phyloP scores from a whole-genome alignment of 2,888 invertebrate genomes.

The Eupithecia subfuscata region DNA sequence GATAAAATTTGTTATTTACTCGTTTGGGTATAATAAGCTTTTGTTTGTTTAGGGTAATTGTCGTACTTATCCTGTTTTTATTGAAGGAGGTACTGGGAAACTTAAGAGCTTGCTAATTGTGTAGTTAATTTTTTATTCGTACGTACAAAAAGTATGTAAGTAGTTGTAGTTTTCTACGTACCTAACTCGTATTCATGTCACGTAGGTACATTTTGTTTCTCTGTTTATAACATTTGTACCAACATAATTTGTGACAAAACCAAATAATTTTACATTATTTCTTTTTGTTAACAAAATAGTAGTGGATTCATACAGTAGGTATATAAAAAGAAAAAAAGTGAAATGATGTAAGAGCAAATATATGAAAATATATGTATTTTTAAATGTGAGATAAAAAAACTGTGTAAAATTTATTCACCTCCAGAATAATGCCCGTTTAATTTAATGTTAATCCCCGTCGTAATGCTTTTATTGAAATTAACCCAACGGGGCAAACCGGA shows the following conservation, averaged over 20 bases:
- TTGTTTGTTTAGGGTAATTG: slow-evolving; percentile 16
- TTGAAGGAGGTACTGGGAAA: background rate
- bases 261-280: background rate
- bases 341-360: background rate
- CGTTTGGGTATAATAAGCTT: slow-evolving; percentile 15
- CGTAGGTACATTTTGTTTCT: too few relatives aligned
- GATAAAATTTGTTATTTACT: slow-evolving; percentile 18
- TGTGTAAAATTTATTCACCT: background rate
- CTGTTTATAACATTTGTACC: background rate
- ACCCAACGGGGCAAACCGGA: slow-evolving; percentile 1
- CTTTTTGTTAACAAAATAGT: background rate
- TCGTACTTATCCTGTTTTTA: background rate
- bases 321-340: background rate
- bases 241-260: background rate
- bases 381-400: background rate
- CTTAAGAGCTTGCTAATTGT: background rate
- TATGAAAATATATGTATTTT: background rate
- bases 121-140: background rate
- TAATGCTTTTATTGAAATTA: background rate
- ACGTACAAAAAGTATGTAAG: background rate
- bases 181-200: background rate
- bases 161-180: background rate
- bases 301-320: background rate
- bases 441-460: background rate
- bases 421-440: background rate